A percentile compares a stretch with the other conserved stretches of the same genome.
These are phyloP conservation scores for Intellagama lesueurii DNA, from an alignment of 2,797 vertebrate species.

Conservation along the genomic window DNA sequence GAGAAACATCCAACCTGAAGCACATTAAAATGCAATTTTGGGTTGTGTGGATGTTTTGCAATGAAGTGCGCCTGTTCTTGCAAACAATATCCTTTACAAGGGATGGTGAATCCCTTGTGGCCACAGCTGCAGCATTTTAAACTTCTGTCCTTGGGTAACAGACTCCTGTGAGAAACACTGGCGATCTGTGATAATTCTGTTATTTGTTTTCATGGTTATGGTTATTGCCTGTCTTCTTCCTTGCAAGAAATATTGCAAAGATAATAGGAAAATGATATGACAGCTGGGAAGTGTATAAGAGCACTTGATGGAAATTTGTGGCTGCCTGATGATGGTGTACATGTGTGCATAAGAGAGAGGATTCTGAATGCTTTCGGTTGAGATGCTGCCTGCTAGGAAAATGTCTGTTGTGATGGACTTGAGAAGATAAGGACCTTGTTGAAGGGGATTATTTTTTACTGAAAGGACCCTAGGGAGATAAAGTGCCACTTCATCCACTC, in stretches of 20 bases:
- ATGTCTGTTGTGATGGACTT: background rate
- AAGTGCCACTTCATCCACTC: background rate
- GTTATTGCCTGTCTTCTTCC: background rate
- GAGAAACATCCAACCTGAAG: no score
- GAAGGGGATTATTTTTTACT: background rate
- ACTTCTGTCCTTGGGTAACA: no score
- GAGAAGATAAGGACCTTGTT: background rate
- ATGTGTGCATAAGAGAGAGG: background rate
- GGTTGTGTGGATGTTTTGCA: no score
- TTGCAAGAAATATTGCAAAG: background rate
- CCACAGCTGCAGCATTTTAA: no score
- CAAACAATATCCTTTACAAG: no score
- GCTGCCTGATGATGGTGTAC: background rate
- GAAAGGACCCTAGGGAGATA: background rate
- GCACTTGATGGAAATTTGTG: background rate
- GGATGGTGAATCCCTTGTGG: no score
- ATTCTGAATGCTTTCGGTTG: background rate
- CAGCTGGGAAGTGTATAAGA: background rate
- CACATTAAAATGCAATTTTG: no score
- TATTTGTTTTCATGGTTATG: background rate
- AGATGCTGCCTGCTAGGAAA: background rate
- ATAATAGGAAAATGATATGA: background rate
- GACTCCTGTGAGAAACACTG: background rate
- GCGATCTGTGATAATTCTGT: no score
- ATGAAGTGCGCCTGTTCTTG: no score